Base-by-base conservation (phyloP, 2,888 invertebrate genomes). In the Brachynemurus nebulosus region DNA sequence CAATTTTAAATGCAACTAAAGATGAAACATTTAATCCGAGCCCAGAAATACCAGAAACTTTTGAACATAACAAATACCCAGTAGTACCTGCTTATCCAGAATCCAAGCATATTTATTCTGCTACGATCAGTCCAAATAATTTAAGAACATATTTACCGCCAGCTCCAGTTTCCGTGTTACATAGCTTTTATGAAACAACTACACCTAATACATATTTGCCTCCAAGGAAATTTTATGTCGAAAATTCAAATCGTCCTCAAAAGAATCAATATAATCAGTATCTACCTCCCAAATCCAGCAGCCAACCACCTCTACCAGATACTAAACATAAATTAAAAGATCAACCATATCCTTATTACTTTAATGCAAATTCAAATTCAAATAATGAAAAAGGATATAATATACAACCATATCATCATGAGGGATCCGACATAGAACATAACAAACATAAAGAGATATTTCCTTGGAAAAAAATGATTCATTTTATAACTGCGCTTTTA, bases 401-500 rank as follows among this genome's bases (percentile, higher is more conserved):
- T n/a, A n/a, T n/a, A n/a, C n/a, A n/a, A n/a, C n/a, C n/a, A n/a
- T n/a, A n/a, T n/a, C n/a, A n/a, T n/a, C n/a, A n/a, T n/a, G n/a
- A n/a, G n/a, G n/a, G n/a, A n/a, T n/a, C n/a, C n/a, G n/a, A n/a
- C n/a, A n/a, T n/a, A 49, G 14, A 50, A 44, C 25, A 17, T 23
- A 27, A 44, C 14, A 38, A 27, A 14, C 41, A 36, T 23, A 20
- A 23, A 9, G 38, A 18, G 14, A 40, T 41, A 36, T 67, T 66
- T 46, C 74, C 77, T 0, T 78, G 77, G 78, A 74, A 72, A 57
- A 71, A 71, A 51, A 64, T 81, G 30, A 60, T 81, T 9, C 76
- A 74, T 45, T 60, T 83, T 52, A 62, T 80, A 53, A 76, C 80
- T 0, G 74, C 82, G 1, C 68, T 81, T 53, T 67, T 83, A 42